A percentile compares a stretch with the other conserved stretches of the same genome.
phyloP scores from a whole-genome alignment of 2,888 invertebrate genomes.

The Platerodrilus igneus region DNA sequence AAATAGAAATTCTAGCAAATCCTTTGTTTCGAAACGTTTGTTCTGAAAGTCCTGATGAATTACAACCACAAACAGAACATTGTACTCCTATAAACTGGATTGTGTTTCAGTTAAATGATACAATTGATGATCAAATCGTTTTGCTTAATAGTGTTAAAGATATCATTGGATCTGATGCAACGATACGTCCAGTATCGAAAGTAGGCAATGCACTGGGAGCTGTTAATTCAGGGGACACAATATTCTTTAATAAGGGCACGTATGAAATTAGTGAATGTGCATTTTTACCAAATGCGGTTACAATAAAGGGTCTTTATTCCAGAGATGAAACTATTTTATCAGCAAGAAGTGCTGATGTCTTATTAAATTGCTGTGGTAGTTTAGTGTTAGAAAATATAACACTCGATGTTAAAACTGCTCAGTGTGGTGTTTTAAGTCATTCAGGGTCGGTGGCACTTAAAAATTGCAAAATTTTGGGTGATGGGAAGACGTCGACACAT shows the following conservation, averaged over 20 bases:
- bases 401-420: constrained; percentile 51
- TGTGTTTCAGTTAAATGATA: constrained; percentile 49
- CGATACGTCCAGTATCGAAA: constrained; percentile 47
- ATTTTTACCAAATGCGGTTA: constrained; percentile 52
- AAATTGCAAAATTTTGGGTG: constrained; percentile 52
- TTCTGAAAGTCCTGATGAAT: constrained; percentile 34
- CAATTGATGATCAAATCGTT: constrained; percentile 48
- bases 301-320: constrained; percentile 35
- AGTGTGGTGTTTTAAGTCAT: constrained; percentile 51
- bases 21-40: constrained; percentile 53
- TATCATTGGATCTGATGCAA: constrained; percentile 41
- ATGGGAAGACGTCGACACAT: constrained; percentile 51
- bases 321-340: constrained; percentile 38
- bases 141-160: constrained; percentile 47
- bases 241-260: constrained; percentile 51
- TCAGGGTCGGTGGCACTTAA: constrained; percentile 49
- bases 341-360: constrained; percentile 50
- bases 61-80: constrained; percentile 17
- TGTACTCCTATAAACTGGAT: constrained; percentile 41
- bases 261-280: constrained; percentile 52
- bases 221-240: constrained; percentile 48
- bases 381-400: constrained; percentile 53
- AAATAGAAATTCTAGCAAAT: constrained; percentile 58
- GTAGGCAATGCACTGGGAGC: constrained; percentile 46
- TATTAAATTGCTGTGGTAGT: constrained; percentile 53